Evolutionary conservation across 2,888 invertebrate genomes (phyloP).

Genomic region (Escarpia spicata): DNA sequence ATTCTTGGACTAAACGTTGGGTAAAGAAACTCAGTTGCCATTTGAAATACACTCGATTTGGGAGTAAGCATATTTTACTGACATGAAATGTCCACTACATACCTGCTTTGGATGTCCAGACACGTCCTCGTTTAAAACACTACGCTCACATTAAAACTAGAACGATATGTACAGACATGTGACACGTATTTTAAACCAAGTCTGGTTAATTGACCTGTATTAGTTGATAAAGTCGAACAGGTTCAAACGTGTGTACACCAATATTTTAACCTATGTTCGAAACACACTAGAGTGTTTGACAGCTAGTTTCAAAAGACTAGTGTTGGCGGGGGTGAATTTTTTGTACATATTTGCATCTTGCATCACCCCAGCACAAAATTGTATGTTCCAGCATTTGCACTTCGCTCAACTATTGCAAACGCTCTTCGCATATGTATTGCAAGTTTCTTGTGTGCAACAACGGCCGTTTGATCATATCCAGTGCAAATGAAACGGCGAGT

Average conservation of each 20-base stretch:
- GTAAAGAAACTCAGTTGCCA: background rate
- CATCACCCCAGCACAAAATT: background rate
- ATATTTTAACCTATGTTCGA: too few species aligned
- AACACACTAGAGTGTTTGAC: background rate
- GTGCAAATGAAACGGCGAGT: background rate
- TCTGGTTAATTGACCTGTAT: too few species aligned
- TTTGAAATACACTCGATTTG: background rate
- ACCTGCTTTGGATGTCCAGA: background rate
- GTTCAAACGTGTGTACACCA: too few species aligned
- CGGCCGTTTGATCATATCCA: background rate
- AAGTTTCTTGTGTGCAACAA: background rate
- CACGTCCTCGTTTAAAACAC: background rate
- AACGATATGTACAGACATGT: too few species aligned
- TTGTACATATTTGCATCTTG: background rate
- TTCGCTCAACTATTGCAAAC: background rate
- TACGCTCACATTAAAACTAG: background rate
- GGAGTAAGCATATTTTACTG: background rate
- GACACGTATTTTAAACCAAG: too few species aligned
- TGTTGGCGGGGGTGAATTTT: background rate
- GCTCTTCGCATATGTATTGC: background rate
- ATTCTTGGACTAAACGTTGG: background rate
- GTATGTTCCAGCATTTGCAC: background rate
- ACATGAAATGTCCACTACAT: background rate
- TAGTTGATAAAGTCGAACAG: too few species aligned
- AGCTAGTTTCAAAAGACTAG: background rate